Evolutionary conservation across 2,888 invertebrate genomes (phyloP).

Genomic region (Argyra leucocephala): DNA sequence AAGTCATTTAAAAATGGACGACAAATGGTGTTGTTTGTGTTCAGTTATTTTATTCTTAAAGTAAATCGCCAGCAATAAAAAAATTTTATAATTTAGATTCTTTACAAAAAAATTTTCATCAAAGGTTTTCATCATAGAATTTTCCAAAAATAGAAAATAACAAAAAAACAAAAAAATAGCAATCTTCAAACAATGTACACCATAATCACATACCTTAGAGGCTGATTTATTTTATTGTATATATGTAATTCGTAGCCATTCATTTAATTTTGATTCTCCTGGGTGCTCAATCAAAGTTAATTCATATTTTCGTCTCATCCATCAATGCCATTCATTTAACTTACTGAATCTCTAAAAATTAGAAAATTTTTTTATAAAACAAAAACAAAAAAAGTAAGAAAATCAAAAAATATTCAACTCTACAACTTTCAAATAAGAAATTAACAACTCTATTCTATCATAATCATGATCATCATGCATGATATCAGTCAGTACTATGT

Average conservation of each 20-base stretch:
- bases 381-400: not conserved
- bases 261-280: not conserved
- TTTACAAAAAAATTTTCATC: not conserved
- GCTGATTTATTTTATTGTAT: not conserved
- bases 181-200: not conserved
- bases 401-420: not conserved
- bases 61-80: too few species aligned
- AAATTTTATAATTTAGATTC: too few species aligned
- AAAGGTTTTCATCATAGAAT: not conserved
- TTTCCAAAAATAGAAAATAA: not conserved
- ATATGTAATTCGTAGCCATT: not conserved
- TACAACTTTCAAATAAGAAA: not conserved
- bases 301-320: not conserved
- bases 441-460: not conserved
- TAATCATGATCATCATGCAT: not conserved
- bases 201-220: conserved; percentile 3
- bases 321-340: not conserved
- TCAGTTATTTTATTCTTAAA: too few species aligned
- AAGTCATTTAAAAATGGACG: too few species aligned
- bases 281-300: conserved; percentile 3
- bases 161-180: too few species aligned
- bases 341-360: not conserved
- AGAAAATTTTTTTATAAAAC: not conserved
- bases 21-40: too few species aligned
- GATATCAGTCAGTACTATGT: too few species aligned